A percentile compares a stretch with the other conserved stretches of the same genome.
Conservation (phyloP, 2,797 vertebrate genomes). For the Gadopsis marmoratus region DNA sequence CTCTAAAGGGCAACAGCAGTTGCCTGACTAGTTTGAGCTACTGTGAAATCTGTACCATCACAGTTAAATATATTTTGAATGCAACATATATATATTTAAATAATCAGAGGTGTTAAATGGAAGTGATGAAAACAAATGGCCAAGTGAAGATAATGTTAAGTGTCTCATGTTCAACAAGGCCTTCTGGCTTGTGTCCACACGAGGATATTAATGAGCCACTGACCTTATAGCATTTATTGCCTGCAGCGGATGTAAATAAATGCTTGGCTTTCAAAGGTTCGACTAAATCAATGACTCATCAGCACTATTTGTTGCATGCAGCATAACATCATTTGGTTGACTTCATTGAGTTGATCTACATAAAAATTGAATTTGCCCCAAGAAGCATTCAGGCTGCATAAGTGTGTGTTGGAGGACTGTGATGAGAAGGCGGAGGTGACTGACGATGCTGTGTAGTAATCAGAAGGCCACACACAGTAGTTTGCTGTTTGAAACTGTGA, state of each 20-base stretch:
- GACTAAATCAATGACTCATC: slow-evolving; percentile 77
- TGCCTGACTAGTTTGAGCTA: slow-evolving; percentile 14
- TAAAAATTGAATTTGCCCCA: slow-evolving; percentile 75
- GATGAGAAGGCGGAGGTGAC: slow-evolving; percentile 21
- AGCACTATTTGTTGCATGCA: slow-evolving; percentile 52
- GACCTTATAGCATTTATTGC: slow-evolving; percentile 69
- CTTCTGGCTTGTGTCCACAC: slow-evolving; percentile 65
- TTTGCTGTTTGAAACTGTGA: slow-evolving; percentile 26
- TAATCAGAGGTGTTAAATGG: slow-evolving; percentile 43
- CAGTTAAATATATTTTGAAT: slow-evolving; percentile 35
- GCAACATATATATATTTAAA: slow-evolving; percentile 20
- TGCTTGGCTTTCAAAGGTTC: slow-evolving; percentile 72
- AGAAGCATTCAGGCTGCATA: slow-evolving; percentile 52
- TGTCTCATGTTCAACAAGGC: slow-evolving; percentile 58
- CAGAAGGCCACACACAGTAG: slow-evolving; percentile 21
- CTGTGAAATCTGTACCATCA: slow-evolving; percentile 17
- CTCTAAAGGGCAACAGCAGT: slow-evolving; percentile 42
- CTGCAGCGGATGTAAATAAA: slow-evolving; percentile 65
- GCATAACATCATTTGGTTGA: slow-evolving; percentile 67
- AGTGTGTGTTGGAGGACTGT: slow-evolving; percentile 36
- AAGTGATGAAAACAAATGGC: slow-evolving; percentile 50
- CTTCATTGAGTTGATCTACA: slow-evolving; percentile 74
- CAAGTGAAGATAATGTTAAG: slow-evolving; percentile 47
- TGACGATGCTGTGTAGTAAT: slow-evolving; percentile 47
- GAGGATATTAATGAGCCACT: slow-evolving; percentile 72